These are phyloP conservation scores for Pseudorhombus dupliciocellatus DNA, from an alignment of 2,113 vertebrate species.

Conservation along the genomic window DNA sequence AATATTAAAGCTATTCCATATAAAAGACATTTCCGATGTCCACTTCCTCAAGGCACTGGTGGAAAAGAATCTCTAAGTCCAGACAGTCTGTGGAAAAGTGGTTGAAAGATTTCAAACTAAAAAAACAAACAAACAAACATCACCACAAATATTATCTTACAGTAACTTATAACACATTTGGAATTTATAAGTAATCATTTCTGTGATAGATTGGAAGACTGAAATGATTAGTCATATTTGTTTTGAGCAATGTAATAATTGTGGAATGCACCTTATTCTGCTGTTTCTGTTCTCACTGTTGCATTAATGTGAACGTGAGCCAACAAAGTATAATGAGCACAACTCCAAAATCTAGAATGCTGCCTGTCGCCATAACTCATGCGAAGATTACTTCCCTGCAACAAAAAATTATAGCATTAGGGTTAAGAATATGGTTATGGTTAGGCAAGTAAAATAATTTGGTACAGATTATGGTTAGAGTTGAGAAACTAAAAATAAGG, in stretches of 20 bases:
- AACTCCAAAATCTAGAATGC: slow-evolving; percentile 29
- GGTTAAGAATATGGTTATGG: slow-evolving; percentile 26
- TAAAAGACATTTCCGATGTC: background rate
- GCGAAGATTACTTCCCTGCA: slow-evolving; percentile 18
- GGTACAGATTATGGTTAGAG: slow-evolving; percentile 36
- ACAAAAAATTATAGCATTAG: slow-evolving; percentile 27
- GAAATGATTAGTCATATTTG: background rate
- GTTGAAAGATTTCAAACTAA: too few relatives aligned
- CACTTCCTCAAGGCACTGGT: too few relatives aligned
- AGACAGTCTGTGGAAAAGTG: background rate
- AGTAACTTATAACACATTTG: background rate
- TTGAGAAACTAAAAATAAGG: slow-evolving; percentile 41
- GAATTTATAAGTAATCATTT: background rate
- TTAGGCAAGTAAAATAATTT: slow-evolving; percentile 46
- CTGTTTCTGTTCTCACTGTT: background rate
- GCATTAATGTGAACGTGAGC: slow-evolving; percentile 28
- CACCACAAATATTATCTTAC: background rate
- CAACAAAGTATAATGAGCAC: slow-evolving; percentile 27
- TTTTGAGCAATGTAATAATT: background rate
- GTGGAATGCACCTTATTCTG: background rate
- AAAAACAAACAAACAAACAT: background rate
- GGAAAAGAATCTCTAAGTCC: background rate
- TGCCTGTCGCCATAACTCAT: slow-evolving; percentile 43
- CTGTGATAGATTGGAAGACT: background rate
- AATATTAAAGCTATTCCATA: background rate